A percentile compares a stretch with the other conserved stretches of the same genome.
Evolutionary conservation across 2,888 invertebrate genomes (phyloP).

Genomic region (Drosophila mimetica): DNA sequence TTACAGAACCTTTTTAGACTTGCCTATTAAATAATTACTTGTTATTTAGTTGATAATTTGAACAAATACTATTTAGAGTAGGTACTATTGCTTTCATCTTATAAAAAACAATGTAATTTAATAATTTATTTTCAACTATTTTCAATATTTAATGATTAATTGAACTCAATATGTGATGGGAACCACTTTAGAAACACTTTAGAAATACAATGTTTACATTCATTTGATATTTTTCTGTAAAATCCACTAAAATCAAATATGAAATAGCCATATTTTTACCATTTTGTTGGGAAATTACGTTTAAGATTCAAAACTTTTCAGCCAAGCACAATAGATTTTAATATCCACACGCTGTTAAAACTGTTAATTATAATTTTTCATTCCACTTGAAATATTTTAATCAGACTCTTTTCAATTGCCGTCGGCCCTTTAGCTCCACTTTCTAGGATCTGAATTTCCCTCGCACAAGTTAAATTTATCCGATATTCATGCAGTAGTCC

Average conservation of each 20-base stretch:
- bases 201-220: too few species aligned
- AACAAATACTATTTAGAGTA: too few species aligned
- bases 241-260: neutral
- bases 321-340: neutral
- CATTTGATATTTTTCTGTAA: too few species aligned
- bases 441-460: neutral
- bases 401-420: neutral
- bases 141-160: too few species aligned
- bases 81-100: too few species aligned
- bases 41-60: too few species aligned
- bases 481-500: constrained; percentile 4
- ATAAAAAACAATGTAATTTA: too few species aligned
- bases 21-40: too few species aligned
- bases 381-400: neutral
- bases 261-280: neutral
- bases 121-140: too few species aligned
- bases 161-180: too few species aligned
- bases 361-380: neutral
- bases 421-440: neutral
- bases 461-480: neutral
- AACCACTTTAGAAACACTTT: too few species aligned
- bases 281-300: neutral
- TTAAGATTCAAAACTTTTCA: neutral
- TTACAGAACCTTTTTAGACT: too few species aligned
- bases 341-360: neutral